Evolutionary conservation across 2,888 invertebrate species (phyloP).

Genomic region (Sipha maydis): DNA sequence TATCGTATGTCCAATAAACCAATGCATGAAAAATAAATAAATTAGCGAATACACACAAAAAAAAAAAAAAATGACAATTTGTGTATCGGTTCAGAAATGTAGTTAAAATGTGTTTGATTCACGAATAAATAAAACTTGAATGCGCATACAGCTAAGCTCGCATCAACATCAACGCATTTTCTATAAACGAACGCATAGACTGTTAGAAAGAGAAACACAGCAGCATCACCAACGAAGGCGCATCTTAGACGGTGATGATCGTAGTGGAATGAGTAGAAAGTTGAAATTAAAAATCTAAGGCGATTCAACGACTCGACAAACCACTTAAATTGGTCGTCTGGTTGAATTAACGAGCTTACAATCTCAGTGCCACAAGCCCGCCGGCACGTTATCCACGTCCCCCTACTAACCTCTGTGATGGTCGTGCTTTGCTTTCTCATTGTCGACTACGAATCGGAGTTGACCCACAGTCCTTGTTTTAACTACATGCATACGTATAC

Average conservation of each 20-base stretch:
- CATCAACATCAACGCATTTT: too few species aligned
- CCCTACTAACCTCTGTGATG: background rate
- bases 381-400: too few species aligned
- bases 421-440: background rate
- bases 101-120: too few species aligned
- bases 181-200: background rate
- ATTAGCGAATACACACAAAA: background rate
- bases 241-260: too few species aligned
- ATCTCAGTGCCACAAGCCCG: background rate
- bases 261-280: background rate
- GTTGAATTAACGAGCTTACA: slow-evolving; percentile 9
- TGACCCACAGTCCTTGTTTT: background rate
- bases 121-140: too few species aligned
- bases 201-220: background rate
- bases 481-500: background rate
- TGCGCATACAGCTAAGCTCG: too few species aligned
- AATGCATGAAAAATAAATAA: background rate
- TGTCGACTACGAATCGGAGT: background rate
- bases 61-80: background rate
- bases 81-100: background rate
- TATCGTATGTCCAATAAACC: background rate
- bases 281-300: background rate
- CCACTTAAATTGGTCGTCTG: slow-evolving; percentile 28
- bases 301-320: background rate
- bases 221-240: background rate